Evolutionary conservation across 2,113 vertebrate genomes (phyloP).

Genomic region (Eurypyga helias): DNA sequence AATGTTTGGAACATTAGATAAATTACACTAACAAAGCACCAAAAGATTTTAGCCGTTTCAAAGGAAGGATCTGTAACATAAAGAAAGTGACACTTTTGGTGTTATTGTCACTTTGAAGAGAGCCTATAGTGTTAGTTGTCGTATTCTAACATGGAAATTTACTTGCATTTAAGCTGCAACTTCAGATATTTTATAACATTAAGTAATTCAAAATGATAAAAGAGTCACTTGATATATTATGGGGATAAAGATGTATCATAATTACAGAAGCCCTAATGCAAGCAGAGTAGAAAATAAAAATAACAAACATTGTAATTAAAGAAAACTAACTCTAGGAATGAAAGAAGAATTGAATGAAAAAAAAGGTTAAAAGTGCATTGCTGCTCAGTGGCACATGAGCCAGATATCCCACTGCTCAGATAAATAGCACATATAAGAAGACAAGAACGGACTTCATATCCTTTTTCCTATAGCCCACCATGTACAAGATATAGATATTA

Average conservation of each 20-base stretch:
- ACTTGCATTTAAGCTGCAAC: background rate
- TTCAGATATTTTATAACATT: background rate
- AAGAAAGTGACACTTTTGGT: background rate
- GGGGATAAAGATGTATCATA: background rate
- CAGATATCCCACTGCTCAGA: background rate
- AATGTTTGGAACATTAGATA: background rate
- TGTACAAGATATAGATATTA: background rate
- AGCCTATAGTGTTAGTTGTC: background rate
- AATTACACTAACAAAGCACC: background rate
- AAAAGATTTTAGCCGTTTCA: background rate
- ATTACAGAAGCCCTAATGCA: background rate
- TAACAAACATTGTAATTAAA: background rate
- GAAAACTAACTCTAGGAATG: background rate
- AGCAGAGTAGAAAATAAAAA: background rate
- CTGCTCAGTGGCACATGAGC: accelerated
- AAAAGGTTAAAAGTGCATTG: background rate
- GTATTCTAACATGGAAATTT: background rate
- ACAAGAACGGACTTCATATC: background rate
- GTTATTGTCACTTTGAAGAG: background rate
- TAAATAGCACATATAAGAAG: background rate
- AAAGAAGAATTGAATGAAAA: background rate
- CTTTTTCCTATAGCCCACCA: background rate
- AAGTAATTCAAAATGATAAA: background rate
- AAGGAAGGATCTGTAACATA: background rate
- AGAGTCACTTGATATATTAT: background rate